A percentile compares a stretch with the other conserved stretches of the same genome.
These are phyloP conservation scores for Luffia ferchaultella DNA, from an alignment of 2,888 invertebrate species.

Conservation along the genomic window DNA sequence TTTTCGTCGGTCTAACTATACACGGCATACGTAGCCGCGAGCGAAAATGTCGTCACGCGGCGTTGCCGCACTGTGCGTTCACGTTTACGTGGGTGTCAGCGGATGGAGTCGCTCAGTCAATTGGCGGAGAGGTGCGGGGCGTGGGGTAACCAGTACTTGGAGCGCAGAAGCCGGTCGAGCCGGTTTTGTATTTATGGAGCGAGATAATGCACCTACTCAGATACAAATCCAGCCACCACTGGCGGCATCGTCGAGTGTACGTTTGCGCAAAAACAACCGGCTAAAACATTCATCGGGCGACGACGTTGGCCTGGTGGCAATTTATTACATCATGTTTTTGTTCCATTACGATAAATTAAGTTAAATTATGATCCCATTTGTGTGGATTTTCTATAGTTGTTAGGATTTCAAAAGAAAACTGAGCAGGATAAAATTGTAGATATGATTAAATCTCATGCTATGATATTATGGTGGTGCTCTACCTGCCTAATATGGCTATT, in stretches of 20 bases:
- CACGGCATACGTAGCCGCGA: slow-evolving; percentile 47
- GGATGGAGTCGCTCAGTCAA: slow-evolving; percentile 18
- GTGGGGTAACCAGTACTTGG: slow-evolving; percentile 30
- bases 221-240: slow-evolving; percentile 44
- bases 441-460: too few species aligned
- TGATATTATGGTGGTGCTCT: too few species aligned
- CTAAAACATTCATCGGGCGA: slow-evolving; percentile 28
- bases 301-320: too few species aligned
- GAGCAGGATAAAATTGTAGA: too few species aligned
- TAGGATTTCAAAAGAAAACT: too few species aligned
- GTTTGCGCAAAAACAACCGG: slow-evolving; percentile 62
- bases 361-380: too few species aligned
- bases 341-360: too few species aligned
- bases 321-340: too few species aligned
- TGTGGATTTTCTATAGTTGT: too few species aligned
- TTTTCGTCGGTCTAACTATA: neutral
- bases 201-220: slow-evolving; percentile 60
- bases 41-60: slow-evolving; percentile 69
- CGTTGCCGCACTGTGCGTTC: slow-evolving; percentile 57
- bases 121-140: slow-evolving; percentile 26
- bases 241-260: neutral
- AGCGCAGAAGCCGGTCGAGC: slow-evolving; percentile 61
- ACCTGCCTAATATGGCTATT: too few species aligned
- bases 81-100: slow-evolving; percentile 54
- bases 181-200: slow-evolving; percentile 64